Evolutionary conservation across 2,888 invertebrate species (phyloP).

Genomic region (Lacanobia oleracea): DNA sequence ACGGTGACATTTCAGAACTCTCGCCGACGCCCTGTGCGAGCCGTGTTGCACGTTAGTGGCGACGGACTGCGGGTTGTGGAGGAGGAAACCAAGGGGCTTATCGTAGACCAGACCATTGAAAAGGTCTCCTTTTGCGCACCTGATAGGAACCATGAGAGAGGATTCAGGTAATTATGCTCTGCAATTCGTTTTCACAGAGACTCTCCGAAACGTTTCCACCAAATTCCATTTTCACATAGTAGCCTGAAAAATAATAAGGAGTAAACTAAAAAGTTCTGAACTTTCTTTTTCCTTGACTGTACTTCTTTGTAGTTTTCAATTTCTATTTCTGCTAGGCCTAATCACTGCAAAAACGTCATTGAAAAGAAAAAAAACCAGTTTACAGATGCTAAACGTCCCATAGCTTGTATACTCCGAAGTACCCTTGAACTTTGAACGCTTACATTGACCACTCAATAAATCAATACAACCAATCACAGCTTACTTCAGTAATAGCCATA

Average conservation of each 20-base stretch:
- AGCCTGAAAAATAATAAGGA: too few relatives aligned
- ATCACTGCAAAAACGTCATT: not conserved
- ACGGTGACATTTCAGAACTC: conserved; percentile 92
- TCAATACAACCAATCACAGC: conserved; percentile 4
- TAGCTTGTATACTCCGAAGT: not conserved
- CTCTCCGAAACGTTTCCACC: not conserved
- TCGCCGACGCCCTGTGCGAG: conserved; percentile 96
- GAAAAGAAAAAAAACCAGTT: not conserved
- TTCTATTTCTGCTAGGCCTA: not conserved
- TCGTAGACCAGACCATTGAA: conserved; percentile 99
- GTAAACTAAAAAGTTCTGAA: not conserved
- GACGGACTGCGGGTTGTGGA: conserved; percentile 99
- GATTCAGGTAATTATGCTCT: conserved; percentile 91
- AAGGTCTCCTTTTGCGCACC: conserved; percentile 99
- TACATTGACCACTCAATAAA: not conserved
- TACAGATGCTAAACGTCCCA: not conserved
- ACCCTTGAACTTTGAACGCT: conserved; percentile 3
- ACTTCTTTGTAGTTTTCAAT: not conserved
- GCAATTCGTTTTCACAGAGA: not conserved
- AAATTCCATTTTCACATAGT: not conserved
- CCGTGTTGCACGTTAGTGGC: conserved; percentile 97
- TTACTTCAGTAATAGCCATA: not conserved
- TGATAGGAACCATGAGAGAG: conserved; percentile 99
- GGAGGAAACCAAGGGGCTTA: conserved; percentile 99
- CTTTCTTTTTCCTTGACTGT: not conserved